Base-by-base conservation (phyloP, 2,113 vertebrate genomes). In the Machaerirhynchus nigripectus region DNA sequence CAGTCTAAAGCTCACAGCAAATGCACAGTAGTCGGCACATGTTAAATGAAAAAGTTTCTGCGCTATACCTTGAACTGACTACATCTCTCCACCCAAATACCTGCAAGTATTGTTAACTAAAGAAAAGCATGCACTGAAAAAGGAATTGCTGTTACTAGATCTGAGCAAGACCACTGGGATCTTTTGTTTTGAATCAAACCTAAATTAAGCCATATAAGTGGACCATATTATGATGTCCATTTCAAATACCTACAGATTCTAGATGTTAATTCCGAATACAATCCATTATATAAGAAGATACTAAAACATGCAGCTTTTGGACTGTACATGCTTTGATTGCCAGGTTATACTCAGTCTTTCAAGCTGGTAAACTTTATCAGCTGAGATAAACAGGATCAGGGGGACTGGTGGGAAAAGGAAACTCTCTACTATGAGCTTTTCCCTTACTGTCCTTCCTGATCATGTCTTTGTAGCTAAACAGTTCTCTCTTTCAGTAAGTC, bases 401-500 rank as follows among this genome's bases (percentile, higher is more conserved):
- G 10, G 4, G 13, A 11, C 24, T 31, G 9, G 18, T 67, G 18
- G 30, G 35, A 91, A 90, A 68, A 60, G 13, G 21, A 76, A 89
- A 71, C 3, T 4, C 12, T 31, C 47, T 26, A 6, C 16, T 11
- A 10, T 11, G 19, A 83, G 28, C 23, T 87, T 63, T 70, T 67
- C 10, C 59, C 26, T 93, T 50, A 8, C 39, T 21, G 2, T 50
- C 35, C 27, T 14, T 56, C 85, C 22, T 7, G 2, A 33, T 73
- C 69, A 24, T 23, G 40, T 30, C 75, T 89, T 95, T 46, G 6
- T 47, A 79, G 55, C 61, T 81, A 63, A 90, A 93, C 65, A 59
- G 52, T 49, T 84, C 79, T 73, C 68, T 69, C 71, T 96, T 96
- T 85, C 90, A 84, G 87, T 93, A 97, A 97, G 77, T 96, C 91